Evolutionary conservation across 2,888 invertebrate species (phyloP), one percentile per base, ranked within the genome.

Genomic region (Antitype chi): DNA sequence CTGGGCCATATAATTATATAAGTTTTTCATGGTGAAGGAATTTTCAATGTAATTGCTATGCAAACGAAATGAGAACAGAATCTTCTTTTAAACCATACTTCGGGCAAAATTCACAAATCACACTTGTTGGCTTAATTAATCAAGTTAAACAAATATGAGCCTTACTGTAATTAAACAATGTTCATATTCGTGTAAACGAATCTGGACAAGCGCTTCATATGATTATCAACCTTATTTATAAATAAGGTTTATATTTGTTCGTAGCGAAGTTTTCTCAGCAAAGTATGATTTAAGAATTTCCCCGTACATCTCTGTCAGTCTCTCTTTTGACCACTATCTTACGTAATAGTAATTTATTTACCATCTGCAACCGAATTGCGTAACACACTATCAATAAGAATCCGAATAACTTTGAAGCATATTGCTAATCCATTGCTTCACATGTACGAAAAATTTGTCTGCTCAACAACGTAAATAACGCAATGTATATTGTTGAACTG

Each of bases 61-160:
- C 28, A n/a, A 55, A 74, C 43, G 2, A 7, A 32, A 76, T 62
- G 43, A 60, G 43, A 62, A 75, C 7, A 62, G 52, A 43, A 52
- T 3, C 2, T n/a, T 15, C 23, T 52, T 72, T 55, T 4, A 28
- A 38, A 53, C 43, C 53, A 55, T 9, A 74, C 9, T 32, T 0
- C 20, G 8, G 13, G 7, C 20, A 23, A 28, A 7, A 49, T 28
- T 49, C 20, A 47, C 28, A 28, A 2, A 28, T 23, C 20, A 0
- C 28, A 20, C 15, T 38, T n/a, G n/a, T 38, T 9, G 15, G 5
- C 28, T 28, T 32, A 6, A 20, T 7, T 4, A 66, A 20, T 7
- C 1, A 66, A 49, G 13, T 28, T 20, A 47, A 20, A 47, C 47
- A 7, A 20, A 66, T 47, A 66, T 47, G 6, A 47, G 20, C 25